A percentile compares a stretch with the other conserved stretches of the same genome.
phyloP scores from a whole-genome alignment of 2,113 vertebrate genomes.

The Herpetotheres cachinnans region DNA sequence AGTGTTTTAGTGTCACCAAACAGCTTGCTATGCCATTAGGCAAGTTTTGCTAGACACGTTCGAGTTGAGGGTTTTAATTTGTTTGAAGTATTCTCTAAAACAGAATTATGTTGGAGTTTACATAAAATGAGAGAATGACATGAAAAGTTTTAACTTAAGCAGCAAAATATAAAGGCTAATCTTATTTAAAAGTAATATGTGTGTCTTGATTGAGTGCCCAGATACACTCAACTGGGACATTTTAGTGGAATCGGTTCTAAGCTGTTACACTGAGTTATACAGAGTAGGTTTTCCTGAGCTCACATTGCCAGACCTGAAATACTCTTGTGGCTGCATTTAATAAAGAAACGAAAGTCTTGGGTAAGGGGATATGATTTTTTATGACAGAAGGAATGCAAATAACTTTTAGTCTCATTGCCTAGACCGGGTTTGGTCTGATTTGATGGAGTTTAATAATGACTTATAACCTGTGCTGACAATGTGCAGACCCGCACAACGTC shows the following conservation, averaged over 20 bases:
- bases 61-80: conserved; percentile 81
- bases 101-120: conserved; percentile 81
- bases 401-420: conserved; percentile 81
- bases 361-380: conserved; percentile 90
- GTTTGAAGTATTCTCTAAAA: conserved; percentile 78
- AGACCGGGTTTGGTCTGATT: conserved; percentile 82
- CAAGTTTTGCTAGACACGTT: conserved; percentile 72
- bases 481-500: conserved; percentile 89
- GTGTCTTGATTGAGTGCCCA: conserved; percentile 84
- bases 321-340: conserved; percentile 87
- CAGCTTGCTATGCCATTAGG: conserved; percentile 68
- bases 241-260: conserved; percentile 79
- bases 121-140: conserved; percentile 84
- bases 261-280: conserved; percentile 80
- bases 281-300: conserved; percentile 78
- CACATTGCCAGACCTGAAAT: conserved; percentile 82
- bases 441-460: conserved; percentile 91
- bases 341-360: conserved; percentile 86
- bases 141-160: conserved; percentile 87
- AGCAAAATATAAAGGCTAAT: conserved; percentile 86
- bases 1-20: conserved; percentile 73
- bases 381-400: conserved; percentile 88
- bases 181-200: conserved; percentile 87
- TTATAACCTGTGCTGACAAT: conserved; percentile 97
- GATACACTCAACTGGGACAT: conserved; percentile 81